Evolutionary conservation across 1,140 invertebrate genomes (phyloP).

Genomic region (Papilio machaon): DNA sequence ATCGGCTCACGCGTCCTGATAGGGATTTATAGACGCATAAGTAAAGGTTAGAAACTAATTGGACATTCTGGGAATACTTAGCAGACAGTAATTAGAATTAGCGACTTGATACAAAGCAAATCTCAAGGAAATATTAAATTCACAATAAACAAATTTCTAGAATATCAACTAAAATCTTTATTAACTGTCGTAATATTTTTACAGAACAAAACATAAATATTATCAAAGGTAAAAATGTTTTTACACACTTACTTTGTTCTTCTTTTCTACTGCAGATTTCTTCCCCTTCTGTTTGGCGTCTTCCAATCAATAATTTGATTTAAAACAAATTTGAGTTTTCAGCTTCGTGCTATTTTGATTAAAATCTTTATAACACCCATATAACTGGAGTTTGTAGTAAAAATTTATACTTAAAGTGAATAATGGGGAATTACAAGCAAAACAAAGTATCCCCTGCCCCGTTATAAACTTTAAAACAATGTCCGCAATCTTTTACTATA

Average conservation of each 20-base stretch:
- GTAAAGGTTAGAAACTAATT: slow-evolving; percentile 35
- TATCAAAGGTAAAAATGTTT: too few relatives aligned
- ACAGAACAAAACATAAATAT: too few relatives aligned
- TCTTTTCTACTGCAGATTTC: too few relatives aligned
- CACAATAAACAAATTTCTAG: not conserved
- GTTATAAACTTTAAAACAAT: slow-evolving; percentile 26
- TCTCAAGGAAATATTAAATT: not conserved
- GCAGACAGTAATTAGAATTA: slow-evolving; percentile 16
- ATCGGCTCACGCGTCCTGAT: slow-evolving; percentile 48
- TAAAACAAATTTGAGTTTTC: not conserved
- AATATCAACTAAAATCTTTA: too few relatives aligned
- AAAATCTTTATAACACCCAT: not conserved
- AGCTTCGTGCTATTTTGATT: not conserved
- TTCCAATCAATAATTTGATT: not conserved
- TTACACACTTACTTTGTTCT: too few relatives aligned
- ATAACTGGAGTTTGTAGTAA: slow-evolving; percentile 13
- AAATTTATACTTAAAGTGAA: slow-evolving; percentile 11
- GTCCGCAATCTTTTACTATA: slow-evolving; percentile 18
- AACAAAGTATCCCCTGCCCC: not conserved
- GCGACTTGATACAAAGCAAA: not conserved
- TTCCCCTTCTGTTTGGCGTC: not conserved
- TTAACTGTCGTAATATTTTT: too few relatives aligned
- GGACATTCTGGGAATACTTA: slow-evolving; percentile 25
- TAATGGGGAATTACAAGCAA: slow-evolving; percentile 12
- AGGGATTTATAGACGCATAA: slow-evolving; percentile 42